Conservation (phyloP, 2,113 vertebrate genomes). For the Tachuris rubrigastra region DNA sequence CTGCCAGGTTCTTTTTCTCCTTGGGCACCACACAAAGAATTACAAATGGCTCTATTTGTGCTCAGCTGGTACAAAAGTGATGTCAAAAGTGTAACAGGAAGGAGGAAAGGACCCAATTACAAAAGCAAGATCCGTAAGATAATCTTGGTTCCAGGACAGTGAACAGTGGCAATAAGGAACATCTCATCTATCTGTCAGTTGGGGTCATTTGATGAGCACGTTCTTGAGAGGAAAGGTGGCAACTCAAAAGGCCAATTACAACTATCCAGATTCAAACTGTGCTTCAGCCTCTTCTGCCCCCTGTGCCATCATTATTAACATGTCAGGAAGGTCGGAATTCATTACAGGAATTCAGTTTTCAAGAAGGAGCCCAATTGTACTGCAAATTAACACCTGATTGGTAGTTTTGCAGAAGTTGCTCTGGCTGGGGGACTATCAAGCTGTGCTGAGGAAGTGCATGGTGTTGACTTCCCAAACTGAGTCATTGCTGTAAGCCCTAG, state of each 20-base stretch:
- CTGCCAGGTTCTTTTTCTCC: not conserved
- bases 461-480: slow-evolving; percentile 78
- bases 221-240: not conserved
- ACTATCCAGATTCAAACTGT: not conserved
- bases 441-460: slow-evolving; percentile 70
- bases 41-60: not conserved
- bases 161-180: not conserved
- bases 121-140: not conserved
- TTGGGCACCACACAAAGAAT: not conserved
- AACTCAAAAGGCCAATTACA: not conserved
- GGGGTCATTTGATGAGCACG: not conserved
- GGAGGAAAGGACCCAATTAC: not conserved
- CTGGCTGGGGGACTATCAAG: slow-evolving; percentile 32
- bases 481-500: slow-evolving; percentile 63
- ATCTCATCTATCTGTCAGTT: not conserved
- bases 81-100: not conserved
- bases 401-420: slow-evolving; percentile 76
- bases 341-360: slow-evolving; percentile 52
- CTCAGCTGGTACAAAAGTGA: not conserved
- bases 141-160: not conserved
- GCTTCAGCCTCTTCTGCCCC: not conserved
- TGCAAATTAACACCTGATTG: slow-evolving; percentile 34
- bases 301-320: not conserved
- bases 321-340: not conserved
- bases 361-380: not conserved